phyloP scores from a whole-genome alignment of 2,113 vertebrate species.

The Tringa solitaria region DNA sequence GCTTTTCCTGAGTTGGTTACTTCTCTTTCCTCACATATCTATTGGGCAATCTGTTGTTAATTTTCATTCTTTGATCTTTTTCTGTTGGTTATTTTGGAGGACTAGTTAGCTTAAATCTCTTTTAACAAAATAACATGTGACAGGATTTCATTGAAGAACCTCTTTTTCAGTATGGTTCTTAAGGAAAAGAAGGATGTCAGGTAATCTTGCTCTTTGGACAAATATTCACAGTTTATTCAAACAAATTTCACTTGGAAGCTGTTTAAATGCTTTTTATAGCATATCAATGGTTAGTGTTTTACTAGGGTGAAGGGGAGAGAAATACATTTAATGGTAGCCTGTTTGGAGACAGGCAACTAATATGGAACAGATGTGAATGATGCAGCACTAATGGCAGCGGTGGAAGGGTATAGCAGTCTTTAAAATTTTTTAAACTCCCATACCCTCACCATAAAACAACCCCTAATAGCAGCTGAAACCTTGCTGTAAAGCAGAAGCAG shows the following conservation, averaged over 20 bases:
- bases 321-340: neutral
- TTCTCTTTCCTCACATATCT: conserved; percentile 22
- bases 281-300: conserved; percentile 19
- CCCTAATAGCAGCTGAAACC: conserved; percentile 1
- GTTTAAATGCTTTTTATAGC: conserved; percentile 9
- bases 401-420: neutral
- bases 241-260: neutral
- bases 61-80: conserved; percentile 49
- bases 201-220: neutral
- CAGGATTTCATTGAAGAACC: neutral
- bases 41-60: conserved; percentile 27
- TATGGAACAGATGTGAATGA: conserved; percentile 34
- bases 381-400: neutral
- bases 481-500: conserved; percentile 51
- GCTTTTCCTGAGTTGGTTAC: neutral
- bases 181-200: neutral
- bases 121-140: neutral
- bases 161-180: neutral
- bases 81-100: neutral
- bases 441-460: neutral
- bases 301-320: neutral
- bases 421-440: neutral
- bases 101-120: neutral
- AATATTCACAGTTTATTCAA: neutral
- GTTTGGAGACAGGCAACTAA: neutral